phyloP scores from a whole-genome alignment of 2,113 vertebrate genomes.

The Megaleporinus macrocephalus region DNA sequence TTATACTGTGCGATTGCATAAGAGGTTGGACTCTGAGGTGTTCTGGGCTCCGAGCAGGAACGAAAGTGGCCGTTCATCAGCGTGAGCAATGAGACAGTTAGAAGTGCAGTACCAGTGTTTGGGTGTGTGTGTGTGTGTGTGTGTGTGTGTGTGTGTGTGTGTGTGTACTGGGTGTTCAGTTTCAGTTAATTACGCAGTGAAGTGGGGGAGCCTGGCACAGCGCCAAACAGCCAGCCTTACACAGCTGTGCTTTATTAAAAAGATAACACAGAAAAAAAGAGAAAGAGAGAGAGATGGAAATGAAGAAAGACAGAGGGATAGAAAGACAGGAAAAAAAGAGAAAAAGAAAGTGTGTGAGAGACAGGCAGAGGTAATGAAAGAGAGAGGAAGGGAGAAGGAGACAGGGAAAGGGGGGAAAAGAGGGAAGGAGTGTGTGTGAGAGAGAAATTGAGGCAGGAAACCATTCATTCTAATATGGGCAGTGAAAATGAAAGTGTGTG shows the following conservation, averaged over 20 bases:
- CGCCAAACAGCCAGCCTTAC: conserved; percentile 58
- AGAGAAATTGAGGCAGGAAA: conserved; percentile 64
- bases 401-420: not conserved
- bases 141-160: not conserved
- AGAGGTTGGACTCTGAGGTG: not conserved
- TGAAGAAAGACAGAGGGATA: not conserved
- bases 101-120: conserved; percentile 14
- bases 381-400: not conserved
- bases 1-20: not conserved
- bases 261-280: conserved; percentile 45
- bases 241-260: conserved; percentile 68
- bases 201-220: conserved; percentile 57
- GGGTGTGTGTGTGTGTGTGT: not conserved
- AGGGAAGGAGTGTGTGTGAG: not conserved
- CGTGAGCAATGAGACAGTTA: conserved; percentile 27
- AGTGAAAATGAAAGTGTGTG: conserved; percentile 52
- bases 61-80: conserved; percentile 16
- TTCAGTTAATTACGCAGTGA: conserved; percentile 65
- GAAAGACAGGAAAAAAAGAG: not conserved
- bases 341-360: not conserved
- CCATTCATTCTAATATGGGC: conserved; percentile 64
- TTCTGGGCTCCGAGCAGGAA: not conserved
- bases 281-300: not conserved
- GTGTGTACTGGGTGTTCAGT: conserved; percentile 62
- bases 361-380: not conserved